Base-by-base conservation (phyloP, 1,140 invertebrate species). In the Halyomorpha halys region DNA sequence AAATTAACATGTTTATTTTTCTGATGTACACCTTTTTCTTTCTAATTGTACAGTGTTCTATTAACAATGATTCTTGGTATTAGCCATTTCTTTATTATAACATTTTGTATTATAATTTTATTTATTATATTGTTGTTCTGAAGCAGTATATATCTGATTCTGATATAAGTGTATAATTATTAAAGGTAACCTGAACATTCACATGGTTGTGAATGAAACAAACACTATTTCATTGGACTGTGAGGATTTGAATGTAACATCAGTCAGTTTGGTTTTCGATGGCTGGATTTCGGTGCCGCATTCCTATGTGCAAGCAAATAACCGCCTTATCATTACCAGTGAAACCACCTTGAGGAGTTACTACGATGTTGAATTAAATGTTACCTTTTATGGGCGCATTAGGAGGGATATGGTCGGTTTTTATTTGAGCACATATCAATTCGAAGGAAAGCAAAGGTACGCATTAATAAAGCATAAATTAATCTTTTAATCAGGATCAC, bases 361-460 rank as follows among this genome's bases (percentile, higher is more conserved):
- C 11, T 21, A 49, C 16, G 5, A 49, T 49, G 2, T 49, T 18
- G n/a, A 4, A 8, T 11, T 49, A 1, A 49, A 18, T 21, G 21
- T 49, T 11, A 49, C 5, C 47, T 49, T 18, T 13, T 1, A 49
- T 21, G 47, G 47, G 1, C n/a, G 11, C 47, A 49, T 49, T 19
- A 13, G 47, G 11, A 49, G n/a, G n/a, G 47, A 49, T 14, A 18
- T 49, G n/a, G n/a, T 21, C 5, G 47, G 47, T 3, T 49, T 49
- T 21, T 18, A 49, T 49, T 14, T 49, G n/a, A 49, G 47, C 47
- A 49, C n/a, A 49, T 49, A 49, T 21, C 47, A 49, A 18, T 49
- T 19, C 11, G 6, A 49, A 5, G 47, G 47, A n/a, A 49, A 18
- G 6, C 47, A 49, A 49, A 49, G 47, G 47, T 49, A 18, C 1